Base-by-base conservation (phyloP, 2,797 vertebrate genomes). In the Anisognathus igniventris region DNA sequence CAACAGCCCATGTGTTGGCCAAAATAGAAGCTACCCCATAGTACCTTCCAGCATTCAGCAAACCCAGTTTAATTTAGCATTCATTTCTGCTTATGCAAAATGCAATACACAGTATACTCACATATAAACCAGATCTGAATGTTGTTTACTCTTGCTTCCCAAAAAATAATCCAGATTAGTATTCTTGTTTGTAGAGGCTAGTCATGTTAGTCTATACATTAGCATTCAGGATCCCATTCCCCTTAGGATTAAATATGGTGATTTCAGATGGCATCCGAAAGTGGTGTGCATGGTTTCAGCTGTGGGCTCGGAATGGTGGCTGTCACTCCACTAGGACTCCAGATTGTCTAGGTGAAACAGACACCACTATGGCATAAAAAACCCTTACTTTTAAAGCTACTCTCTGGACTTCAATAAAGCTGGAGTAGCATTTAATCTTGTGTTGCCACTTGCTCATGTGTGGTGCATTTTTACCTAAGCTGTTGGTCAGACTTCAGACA, bases 291-390 rank as follows among this genome's bases (percentile, higher is more conserved):
- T 25, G 9, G 14, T 65, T 72, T 72, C 39, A 65, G 4, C 19
- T 77, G 21, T 17, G 6, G 6, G 2, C 1, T 72, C 42, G 19
- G 23, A 24, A 31, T 7, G 3, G 13, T 15, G 54, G 8, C 7
- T 1, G 0, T 61, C 2, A 1, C 13, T 61, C 45, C 4, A 3
- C 3, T 17, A 31, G 12, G 6, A 16, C 3, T 50, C 37, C 16
- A 78, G 23, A 31, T 37, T 44, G 3, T n/a, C 20, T 0, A 0
- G 7, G 10, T 68, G 45, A 84, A 53, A 53, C 0, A 3, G 22
- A n/a, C 12, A 42, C 22, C 18, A 12, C 20, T 30, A 10, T 10
- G 15, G 11, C 17, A 11, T 14, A 56, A 72, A 74, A 83, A 64
- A 4, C 2, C 4, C 8, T 88, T 23, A 25, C 1, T 42, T 64